phyloP scores from a whole-genome alignment of 2,797 vertebrate genomes.

The Buceros bicornis region DNA sequence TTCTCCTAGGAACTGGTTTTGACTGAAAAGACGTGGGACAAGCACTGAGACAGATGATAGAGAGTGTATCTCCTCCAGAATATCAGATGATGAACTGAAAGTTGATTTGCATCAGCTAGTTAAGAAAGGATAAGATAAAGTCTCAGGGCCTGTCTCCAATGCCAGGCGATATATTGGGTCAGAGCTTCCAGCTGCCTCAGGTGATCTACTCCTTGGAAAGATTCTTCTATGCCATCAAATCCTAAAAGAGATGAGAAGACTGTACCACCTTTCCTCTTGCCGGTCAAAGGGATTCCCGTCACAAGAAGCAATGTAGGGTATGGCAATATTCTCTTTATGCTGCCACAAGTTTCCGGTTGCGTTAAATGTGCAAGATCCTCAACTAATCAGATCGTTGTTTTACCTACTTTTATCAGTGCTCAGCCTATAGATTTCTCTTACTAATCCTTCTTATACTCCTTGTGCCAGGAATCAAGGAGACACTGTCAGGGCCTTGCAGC shows the following conservation, averaged over 20 bases:
- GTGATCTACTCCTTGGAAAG: neutral
- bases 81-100: neutral
- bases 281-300: rapidly evolving
- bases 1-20: neutral
- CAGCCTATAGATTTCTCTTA: neutral
- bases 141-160: neutral
- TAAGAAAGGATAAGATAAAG: neutral
- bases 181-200: neutral
- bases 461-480: neutral
- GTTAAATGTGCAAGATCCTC: neutral
- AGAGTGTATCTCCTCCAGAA: neutral
- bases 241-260: neutral
- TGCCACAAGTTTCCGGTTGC: neutral
- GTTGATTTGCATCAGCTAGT: neutral
- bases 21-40: neutral
- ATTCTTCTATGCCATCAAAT: neutral
- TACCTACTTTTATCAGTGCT: neutral
- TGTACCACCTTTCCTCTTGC: neutral
- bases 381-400: neutral
- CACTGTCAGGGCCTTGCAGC: neutral
- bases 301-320: neutral
- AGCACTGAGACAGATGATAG: neutral
- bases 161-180: no score
- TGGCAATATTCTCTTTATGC: neutral
- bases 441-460: neutral